Conservation (phyloP, 1,140 invertebrate species). For the roundworm (Caenorhabditis elegans) region WBcel235 BX284606.5:14632501-14633000, state of each 20-base stretch:
- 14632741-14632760: not conserved
- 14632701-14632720: not conserved
- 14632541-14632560: too few relatives aligned
- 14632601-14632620: too few relatives aligned
- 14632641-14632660: not conserved
- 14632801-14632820: constrained; percentile 4
- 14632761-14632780: not conserved
- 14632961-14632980: too few relatives aligned
- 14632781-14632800: constrained; percentile 6
- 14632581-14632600: too few relatives aligned
- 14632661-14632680: not conserved
- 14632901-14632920: too few relatives aligned
- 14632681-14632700: constrained; percentile 6
- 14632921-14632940: too few relatives aligned
- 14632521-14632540: not conserved
- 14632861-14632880: not conserved
- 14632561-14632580: too few relatives aligned
- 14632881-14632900: too few relatives aligned
- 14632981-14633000: too few relatives aligned
- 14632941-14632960: too few relatives aligned
- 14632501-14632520: not conserved
- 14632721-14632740: not conserved
- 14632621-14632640: too few relatives aligned
- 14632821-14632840: not conserved
- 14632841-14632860: not conserved